These are phyloP conservation scores for Brienomyrus longianalis DNA, from an alignment of 2,113 vertebrate genomes.

Conservation along the genomic window DNA sequence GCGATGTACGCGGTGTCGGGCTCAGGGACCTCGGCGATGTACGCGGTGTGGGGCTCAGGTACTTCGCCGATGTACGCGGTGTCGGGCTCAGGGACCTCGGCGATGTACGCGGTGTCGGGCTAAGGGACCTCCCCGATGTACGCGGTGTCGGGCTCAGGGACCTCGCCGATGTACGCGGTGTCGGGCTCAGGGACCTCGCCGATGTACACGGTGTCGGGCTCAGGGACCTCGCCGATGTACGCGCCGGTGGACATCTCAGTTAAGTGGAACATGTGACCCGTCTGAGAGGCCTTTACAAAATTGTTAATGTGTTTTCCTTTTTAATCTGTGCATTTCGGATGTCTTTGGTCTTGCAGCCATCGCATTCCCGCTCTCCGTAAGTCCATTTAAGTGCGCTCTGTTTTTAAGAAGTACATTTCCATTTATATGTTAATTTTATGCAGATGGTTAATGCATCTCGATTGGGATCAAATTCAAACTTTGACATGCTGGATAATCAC, in stretches of 20 bases:
- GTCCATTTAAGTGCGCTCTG: neutral
- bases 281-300: neutral
- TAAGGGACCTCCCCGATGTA: neutral
- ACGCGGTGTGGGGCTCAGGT: neutral
- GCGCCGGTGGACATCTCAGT: neutral
- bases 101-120: too few species aligned
- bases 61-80: neutral
- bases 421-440: slow-evolving; percentile 19
- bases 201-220: neutral
- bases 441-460: slow-evolving; percentile 15
- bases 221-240: neutral
- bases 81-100: neutral
- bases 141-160: too few species aligned
- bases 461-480: slow-evolving; percentile 19
- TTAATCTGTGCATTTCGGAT: neutral
- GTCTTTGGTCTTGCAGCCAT: neutral
- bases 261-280: neutral
- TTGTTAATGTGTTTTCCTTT: neutral
- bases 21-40: neutral
- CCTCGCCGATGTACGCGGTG: too few species aligned
- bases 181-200: neutral
- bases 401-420: slow-evolving; percentile 11
- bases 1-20: too few species aligned
- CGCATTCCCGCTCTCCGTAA: neutral
- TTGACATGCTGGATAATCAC: slow-evolving; percentile 8